Evolutionary conservation across 2,113 vertebrate species (phyloP), one percentile per base, ranked within the genome.

Genomic region (Lagenorhynchus albirostris): DNA sequence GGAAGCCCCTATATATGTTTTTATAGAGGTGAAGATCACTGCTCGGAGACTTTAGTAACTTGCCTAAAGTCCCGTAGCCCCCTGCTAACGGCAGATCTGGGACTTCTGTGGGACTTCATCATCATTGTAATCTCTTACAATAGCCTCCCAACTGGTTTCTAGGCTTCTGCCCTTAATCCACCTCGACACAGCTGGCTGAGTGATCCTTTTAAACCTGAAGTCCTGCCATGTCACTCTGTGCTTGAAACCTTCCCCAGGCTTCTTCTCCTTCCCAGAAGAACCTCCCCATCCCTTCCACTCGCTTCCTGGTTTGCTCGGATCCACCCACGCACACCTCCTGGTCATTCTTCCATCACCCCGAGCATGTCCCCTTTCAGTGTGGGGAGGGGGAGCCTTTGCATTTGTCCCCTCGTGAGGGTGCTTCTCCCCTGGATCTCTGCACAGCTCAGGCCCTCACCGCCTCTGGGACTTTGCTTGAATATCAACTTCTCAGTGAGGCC

Each of bases 331-430:
- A 41, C 15, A 47, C 21, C 9, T 93, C 70, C 8, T 38, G 26
- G 12, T 58, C n/a, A 67, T 63, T 80, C 31, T 41, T 70, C 63
- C 38, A 31, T 29, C 6, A 74, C 38, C 58, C 29, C 0, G 4
- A 41, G 62, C 7, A 7, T 0, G 3, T 65, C 5, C 31, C 17
- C 26, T 79, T 17, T 44, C 1, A 26, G 29, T 1, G 23, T 12
- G 23, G 21, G 21, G 71, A 82, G 36, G 38, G 15, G 6, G 5
- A 29, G 44, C 12, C 38, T 84, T 81, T 93, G n/a, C 17, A 21
- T 74, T 23, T 58, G 5, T 65, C 15, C n/a, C 38, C 60, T 33
- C 8, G 6, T 38, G 50, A 80, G 6, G 26, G 50, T 15, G 18
- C 1, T 53, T 87, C 81, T 67, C 29, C 15, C 23, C 17, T 21